These are phyloP conservation scores for Danaus melanippus DNA, from an alignment of 1,140 invertebrate species.

Conservation along the genomic window DNA sequence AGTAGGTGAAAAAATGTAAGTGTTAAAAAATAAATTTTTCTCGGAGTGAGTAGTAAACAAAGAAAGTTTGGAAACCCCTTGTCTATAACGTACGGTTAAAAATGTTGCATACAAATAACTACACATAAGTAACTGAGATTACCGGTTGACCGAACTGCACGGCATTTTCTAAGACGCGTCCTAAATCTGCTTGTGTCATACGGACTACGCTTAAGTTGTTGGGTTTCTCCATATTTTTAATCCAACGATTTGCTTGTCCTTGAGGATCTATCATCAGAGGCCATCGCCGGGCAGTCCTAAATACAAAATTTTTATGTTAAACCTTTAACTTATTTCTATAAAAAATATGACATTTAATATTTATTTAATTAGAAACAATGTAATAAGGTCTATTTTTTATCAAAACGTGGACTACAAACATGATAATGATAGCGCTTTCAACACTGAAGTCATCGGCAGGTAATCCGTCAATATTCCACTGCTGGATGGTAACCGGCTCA, in stretches of 20 bases:
- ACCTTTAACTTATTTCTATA: not conserved
- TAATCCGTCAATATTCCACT: constrained; percentile 93
- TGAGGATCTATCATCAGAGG: constrained; percentile 97
- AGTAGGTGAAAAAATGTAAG: too few relatives aligned
- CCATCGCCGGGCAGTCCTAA: constrained; percentile 86
- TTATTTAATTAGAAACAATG: not conserved
- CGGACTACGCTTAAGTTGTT: constrained; percentile 89
- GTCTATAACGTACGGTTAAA: too few relatives aligned
- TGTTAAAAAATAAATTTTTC: too few relatives aligned
- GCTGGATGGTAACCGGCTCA: constrained; percentile 88
- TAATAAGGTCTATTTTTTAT: not conserved
- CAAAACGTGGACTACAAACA: constrained; percentile 57
- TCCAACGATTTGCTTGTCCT: constrained; percentile 94
- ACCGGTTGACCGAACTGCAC: constrained; percentile 94
- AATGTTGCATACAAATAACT: too few relatives aligned
- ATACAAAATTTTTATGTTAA: not conserved
- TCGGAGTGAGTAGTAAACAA: too few relatives aligned
- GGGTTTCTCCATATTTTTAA: constrained; percentile 93
- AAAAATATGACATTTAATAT: constrained; percentile 1
- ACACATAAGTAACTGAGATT: constrained; percentile 11
- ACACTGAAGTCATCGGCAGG: constrained; percentile 92
- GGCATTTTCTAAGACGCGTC: constrained; percentile 89
- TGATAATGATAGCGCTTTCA: constrained; percentile 93
- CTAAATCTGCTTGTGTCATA: constrained; percentile 86
- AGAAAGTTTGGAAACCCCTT: too few relatives aligned